Evolutionary conservation across 2,888 invertebrate genomes (phyloP), one percentile per base, ranked within the genome.

Genomic region (Leptinotarsa juncta): DNA sequence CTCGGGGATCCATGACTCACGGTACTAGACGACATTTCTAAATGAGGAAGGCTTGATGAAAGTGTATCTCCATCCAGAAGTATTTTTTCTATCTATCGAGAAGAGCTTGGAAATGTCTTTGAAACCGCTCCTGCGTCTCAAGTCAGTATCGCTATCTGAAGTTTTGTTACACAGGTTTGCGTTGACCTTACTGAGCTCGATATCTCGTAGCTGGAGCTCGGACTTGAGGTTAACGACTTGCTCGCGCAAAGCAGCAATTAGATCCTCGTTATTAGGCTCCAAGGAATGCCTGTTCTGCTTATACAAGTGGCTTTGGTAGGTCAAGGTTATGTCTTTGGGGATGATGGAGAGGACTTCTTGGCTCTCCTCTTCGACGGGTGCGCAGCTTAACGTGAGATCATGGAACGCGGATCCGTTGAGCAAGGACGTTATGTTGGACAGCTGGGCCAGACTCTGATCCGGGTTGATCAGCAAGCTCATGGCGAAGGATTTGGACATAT

Each of bases 401-500:
- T 85, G 82, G 49, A 83, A 81, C 32, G 79, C 79, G 3, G 86
- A 85, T 4, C 83, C 82, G 73, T 87, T 86, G 50, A 90, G 81
- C 55, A 90, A 83, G 66, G 87, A 86, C 0, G 89, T 88, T 2
- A 91, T 86, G 78, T 89, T 89, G 57, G 88, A 88, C 3, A 91
- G 81, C 74, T 90, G 89, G 0, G 87, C 83, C 4, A 90, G 81
- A 81, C 89, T 90, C 68, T 90, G 88, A 67, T 90, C 90, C 2
- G 86, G 84, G 79, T 88, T 87, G 74, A 88, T 84, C 2, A 89
- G 87, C 51, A 88, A 83, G 55, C 85, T 86, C 79, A 86, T 84
- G 32, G 89, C 89, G 2, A 90, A 85, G 23, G 89, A 89, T 83
- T 89, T 88, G 4, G 91, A 90, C 65, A 91, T 82, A 82, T 91